Evolutionary conservation across 2,888 invertebrate genomes (phyloP).

Genomic region (Cancer borealis): DNA sequence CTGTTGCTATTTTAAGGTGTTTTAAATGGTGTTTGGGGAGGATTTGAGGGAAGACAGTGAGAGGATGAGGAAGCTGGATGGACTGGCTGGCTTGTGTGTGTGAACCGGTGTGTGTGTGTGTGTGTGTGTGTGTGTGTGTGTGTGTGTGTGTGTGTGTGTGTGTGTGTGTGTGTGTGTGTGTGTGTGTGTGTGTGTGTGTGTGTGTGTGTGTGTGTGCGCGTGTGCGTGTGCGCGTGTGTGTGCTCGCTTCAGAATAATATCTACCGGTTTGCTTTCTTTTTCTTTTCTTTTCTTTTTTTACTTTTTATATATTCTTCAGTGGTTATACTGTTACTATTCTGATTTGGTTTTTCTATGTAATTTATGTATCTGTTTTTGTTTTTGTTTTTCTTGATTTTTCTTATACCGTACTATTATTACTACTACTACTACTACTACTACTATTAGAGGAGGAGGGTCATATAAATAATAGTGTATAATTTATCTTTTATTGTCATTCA

Average conservation of each 20-base stretch:
- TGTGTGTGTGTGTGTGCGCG: background rate
- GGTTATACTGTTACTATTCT: no score
- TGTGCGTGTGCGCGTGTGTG: background rate
- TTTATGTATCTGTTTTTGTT: no score
- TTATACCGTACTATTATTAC: background rate
- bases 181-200: slow-evolving; percentile 37
- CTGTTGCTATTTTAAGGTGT: background rate
- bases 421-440: slow-evolving; percentile 11
- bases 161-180: background rate
- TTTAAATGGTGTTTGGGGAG: background rate
- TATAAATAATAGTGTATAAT: background rate
- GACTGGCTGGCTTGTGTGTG: slow-evolving; percentile 9
- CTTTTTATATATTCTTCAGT: no score
- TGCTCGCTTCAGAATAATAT: background rate
- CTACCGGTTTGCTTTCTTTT: background rate
- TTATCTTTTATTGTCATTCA: background rate
- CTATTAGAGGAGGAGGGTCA: background rate
- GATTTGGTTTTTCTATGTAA: no score
- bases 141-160: background rate
- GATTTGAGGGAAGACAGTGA: background rate
- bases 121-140: slow-evolving; percentile 36
- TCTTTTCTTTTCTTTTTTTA: background rate
- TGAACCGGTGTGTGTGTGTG: background rate
- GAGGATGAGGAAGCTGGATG: background rate
- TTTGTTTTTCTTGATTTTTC: no score